Base-by-base conservation (phyloP, 2,797 vertebrate genomes). In the Gambusia yucatana region DNA sequence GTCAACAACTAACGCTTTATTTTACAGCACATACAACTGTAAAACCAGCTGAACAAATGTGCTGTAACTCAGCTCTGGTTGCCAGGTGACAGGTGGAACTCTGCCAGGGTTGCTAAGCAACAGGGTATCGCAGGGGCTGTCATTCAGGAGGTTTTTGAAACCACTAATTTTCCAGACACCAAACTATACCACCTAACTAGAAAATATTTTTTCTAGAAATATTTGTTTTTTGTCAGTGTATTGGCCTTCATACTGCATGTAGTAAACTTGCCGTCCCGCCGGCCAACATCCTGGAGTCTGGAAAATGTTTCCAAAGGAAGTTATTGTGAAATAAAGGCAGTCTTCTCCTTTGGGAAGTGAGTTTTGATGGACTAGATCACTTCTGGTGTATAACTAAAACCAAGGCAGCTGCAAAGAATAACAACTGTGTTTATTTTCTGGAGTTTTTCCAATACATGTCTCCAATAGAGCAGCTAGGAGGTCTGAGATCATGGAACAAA, bases 271-370 rank as follows among this genome's bases (percentile, higher is more conserved):
- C 82, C 84, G 5, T 65, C 52, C 79, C 75, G 72, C 57, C 2
- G 13, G 17, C 75, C 67, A 3, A 61, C 22, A 75, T 88, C 88
- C 89, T 84, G 84, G 79, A 87, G 83, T 85, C 81, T 83, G 80
- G 81, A 76, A 91, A 88, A 86, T 44, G 80, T 85, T 88, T 88
- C 80, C 72, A 25, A 30, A 75, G 77, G 85, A 85, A 74, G 55
- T 73, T 33, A 28, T 72, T 50, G 75, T 69, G 44, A 85, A 87
- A 91, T 87, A 30, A 72, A 46, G 71, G 20, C 78, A 61, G 65
- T 44, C 63, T 43, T 81, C 6, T n/a, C 22, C 39, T 43, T 25
- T n/a, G 20, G 65, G 22, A n/a, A n/a, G 39, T n/a, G 1, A 44
- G 11, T 70, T 69, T 14, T n/a, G 65, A 25, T 43, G 20, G 65